Conservation (phyloP, 1,140 invertebrate species). For the Pseudomyrmex cubaensis region DNA sequence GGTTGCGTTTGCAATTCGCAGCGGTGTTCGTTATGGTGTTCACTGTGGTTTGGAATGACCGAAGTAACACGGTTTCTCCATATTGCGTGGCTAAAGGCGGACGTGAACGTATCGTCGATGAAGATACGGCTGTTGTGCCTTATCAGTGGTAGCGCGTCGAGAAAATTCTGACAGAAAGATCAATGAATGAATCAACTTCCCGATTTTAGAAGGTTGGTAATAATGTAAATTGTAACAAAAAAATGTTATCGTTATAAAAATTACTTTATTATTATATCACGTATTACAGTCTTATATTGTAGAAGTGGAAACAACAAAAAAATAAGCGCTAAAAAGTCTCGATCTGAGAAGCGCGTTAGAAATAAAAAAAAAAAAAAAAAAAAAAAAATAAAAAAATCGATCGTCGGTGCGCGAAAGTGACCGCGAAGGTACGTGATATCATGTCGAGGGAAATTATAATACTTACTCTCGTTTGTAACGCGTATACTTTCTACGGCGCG, state of each 20-base stretch:
- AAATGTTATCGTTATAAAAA: neutral
- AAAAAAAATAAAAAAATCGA: conserved; percentile 21
- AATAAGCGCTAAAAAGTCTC: neutral
- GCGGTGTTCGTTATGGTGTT: conserved; percentile 4
- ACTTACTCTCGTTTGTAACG: conserved; percentile 14
- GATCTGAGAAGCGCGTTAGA: neutral
- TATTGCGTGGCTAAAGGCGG: conserved; percentile 65
- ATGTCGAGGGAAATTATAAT: conserved; percentile 43
- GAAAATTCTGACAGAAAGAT: conserved; percentile 5
- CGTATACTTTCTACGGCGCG: conserved; percentile 49
- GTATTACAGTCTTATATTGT: too few relatives aligned
- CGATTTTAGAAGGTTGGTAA: neutral
- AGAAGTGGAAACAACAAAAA: neutral
- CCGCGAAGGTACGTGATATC: conserved; percentile 49
- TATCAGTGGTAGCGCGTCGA: neutral
- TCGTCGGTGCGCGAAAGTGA: conserved; percentile 35
- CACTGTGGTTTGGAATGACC: conserved; percentile 43
- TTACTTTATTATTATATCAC: too few relatives aligned
- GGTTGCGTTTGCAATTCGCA: conserved; percentile 51
- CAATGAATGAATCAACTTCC: neutral
- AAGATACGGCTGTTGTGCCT: conserved; percentile 67
- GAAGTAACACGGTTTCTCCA: conserved; percentile 63
- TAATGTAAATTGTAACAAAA: neutral
- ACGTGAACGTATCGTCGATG: conserved; percentile 71
- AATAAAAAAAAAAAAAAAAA: neutral